Evolutionary conservation across 2,888 invertebrate genomes (phyloP).

Genomic region (Epiblema foenella): DNA sequence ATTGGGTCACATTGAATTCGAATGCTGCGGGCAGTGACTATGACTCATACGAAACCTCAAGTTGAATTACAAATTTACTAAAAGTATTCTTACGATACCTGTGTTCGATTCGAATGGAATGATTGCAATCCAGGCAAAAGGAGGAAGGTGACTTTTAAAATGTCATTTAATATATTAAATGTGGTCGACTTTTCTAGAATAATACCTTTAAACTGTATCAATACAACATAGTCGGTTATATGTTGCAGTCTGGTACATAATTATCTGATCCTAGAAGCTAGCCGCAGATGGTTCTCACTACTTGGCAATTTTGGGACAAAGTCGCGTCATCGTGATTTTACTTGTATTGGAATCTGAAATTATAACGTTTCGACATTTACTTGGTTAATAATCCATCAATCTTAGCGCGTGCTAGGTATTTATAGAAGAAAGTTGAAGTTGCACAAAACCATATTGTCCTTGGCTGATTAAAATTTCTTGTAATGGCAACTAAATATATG

Average conservation of each 20-base stretch:
- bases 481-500: not conserved
- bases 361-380: not conserved
- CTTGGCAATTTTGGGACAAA: not conserved
- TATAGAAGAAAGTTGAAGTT: not conserved
- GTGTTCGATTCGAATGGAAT: not conserved
- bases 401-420: not conserved
- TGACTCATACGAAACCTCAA: conserved; percentile 8
- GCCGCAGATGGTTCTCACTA: not conserved
- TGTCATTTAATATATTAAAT: not conserved
- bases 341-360: not conserved
- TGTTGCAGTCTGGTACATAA: no score
- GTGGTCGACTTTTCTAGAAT: not conserved
- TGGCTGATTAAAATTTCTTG: not conserved
- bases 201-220: not conserved
- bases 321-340: not conserved
- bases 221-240: not conserved
- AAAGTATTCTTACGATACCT: not conserved
- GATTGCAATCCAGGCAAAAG: not conserved
- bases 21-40: not conserved
- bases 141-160: not conserved
- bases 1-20: not conserved
- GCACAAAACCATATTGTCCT: not conserved
- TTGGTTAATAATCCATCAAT: not conserved
- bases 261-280: no score
- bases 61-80: conserved; percentile 13